phyloP scores from a whole-genome alignment of 2,888 invertebrate species.

The Drosophila ezoana region DNA sequence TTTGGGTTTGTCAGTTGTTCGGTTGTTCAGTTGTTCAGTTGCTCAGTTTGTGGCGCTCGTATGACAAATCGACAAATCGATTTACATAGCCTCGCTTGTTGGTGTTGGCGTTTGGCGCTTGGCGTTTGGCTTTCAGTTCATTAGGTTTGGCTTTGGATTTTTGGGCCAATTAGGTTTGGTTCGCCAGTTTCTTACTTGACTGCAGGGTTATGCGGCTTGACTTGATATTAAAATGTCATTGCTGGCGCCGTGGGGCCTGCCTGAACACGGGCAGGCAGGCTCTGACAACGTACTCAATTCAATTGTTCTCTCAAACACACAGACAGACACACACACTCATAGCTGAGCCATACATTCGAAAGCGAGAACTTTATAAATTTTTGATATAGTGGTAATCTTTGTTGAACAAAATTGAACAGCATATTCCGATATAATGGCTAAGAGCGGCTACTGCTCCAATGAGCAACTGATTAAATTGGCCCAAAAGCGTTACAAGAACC shows the following conservation, averaged over 20 bases:
- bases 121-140: slow-evolving; percentile 55
- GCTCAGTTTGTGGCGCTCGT: slow-evolving; percentile 50
- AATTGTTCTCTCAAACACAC: neutral
- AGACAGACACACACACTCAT: neutral
- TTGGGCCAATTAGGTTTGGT: slow-evolving; percentile 66
- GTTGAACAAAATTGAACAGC: neutral
- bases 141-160: slow-evolving; percentile 62
- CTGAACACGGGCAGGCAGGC: slow-evolving; percentile 22
- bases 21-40: neutral
- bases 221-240: slow-evolving; percentile 58
- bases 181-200: slow-evolving; percentile 13
- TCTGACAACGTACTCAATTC: slow-evolving; percentile 5
- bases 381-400: neutral
- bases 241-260: slow-evolving; percentile 26
- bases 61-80: slow-evolving; percentile 76
- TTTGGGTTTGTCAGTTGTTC: slow-evolving; percentile 41
- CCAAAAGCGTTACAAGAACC: slow-evolving; percentile 20
- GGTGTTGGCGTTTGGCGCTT: slow-evolving; percentile 25
- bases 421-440: slow-evolving; percentile 38
- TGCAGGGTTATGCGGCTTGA: slow-evolving; percentile 32
- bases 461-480: slow-evolving; percentile 32
- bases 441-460: slow-evolving; percentile 41
- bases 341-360: slow-evolving; percentile 2
- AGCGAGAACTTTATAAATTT: neutral
- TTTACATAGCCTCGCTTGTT: slow-evolving; percentile 63